Percentiles rank a stretch among this genome's conserved stretches.
Conservation (phyloP, 1,140 invertebrate genomes). For the Asbolus verrucosus region DNA sequence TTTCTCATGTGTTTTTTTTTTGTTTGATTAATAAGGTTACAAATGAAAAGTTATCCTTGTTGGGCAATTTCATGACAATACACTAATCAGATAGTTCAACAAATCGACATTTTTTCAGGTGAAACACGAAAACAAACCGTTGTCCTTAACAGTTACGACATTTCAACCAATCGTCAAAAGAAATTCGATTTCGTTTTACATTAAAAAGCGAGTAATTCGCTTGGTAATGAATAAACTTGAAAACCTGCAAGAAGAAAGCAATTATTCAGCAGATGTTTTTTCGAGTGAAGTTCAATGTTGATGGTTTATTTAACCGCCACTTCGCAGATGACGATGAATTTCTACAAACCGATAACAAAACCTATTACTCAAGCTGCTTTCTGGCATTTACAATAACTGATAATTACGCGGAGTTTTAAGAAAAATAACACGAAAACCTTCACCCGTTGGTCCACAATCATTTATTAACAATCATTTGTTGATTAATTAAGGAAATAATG, state of each 20-base stretch:
- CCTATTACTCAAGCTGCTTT: constrained; percentile 1
- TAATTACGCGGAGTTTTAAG: not conserved
- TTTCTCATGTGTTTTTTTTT: constrained; percentile 1
- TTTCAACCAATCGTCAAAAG: constrained; percentile 4
- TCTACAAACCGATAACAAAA: constrained; percentile 2
- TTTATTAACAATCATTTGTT: constrained; percentile 12
- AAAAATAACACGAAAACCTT: constrained; percentile 17
- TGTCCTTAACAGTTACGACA: constrained; percentile 30
- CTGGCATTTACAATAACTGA: constrained; percentile 6
- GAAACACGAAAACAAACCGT: constrained; percentile 11
- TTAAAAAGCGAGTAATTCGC: not conserved
- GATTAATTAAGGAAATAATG: constrained; percentile 35
- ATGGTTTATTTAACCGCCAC: constrained; percentile 15
- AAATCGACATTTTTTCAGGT: constrained; percentile 15
- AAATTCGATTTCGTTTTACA: not conserved
- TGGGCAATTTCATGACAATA: constrained; percentile 3
- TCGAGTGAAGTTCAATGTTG: constrained; percentile 28
- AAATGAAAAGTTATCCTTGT: constrained; percentile 5
- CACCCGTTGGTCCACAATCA: constrained; percentile 22
- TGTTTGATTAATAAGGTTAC: constrained; percentile 21
- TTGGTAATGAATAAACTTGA: not conserved
- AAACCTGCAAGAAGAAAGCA: constrained; percentile 17
- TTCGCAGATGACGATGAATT: constrained; percentile 20
- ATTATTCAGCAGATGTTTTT: constrained; percentile 20
- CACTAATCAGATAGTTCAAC: constrained; percentile 25